These are phyloP conservation scores for Eurystomus gularis DNA, from an alignment of 2,113 vertebrate species.

Conservation along the genomic window DNA sequence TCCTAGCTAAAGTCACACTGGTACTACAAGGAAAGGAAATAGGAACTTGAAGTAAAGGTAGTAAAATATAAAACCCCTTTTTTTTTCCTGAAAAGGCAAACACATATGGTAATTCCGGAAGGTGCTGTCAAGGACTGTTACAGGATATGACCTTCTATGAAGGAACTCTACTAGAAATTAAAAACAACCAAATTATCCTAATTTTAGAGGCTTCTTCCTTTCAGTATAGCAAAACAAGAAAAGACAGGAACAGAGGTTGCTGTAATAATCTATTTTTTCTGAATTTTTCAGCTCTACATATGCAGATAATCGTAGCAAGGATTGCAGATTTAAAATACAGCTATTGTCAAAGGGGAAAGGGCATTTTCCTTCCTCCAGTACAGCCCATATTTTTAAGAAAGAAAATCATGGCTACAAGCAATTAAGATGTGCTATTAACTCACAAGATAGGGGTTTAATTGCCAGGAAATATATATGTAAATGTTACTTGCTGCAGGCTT, in stretches of 20 bases:
- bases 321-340: not conserved
- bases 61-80: not conserved
- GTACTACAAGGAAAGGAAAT: not conserved
- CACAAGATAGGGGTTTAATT: not conserved
- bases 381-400: not conserved
- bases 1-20: not conserved
- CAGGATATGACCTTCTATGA: not conserved
- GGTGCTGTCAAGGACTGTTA: not conserved
- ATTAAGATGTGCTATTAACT: constrained; percentile 29
- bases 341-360: not conserved
- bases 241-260: not conserved
- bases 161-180: not conserved
- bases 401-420: not conserved
- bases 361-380: not conserved
- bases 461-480: constrained; percentile 4
- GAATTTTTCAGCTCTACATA: not conserved
- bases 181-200: not conserved
- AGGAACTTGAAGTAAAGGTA: not conserved
- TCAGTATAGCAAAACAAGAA: not conserved
- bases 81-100: constrained; percentile 12
- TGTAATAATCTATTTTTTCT: not conserved
- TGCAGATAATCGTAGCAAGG: not conserved
- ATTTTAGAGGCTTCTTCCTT: constrained; percentile 9
- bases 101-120: not conserved
- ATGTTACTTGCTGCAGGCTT: constrained; percentile 26